Evolutionary conservation across 1,140 invertebrate species (phyloP).

Genomic region (Nasonia longicornis): DNA sequence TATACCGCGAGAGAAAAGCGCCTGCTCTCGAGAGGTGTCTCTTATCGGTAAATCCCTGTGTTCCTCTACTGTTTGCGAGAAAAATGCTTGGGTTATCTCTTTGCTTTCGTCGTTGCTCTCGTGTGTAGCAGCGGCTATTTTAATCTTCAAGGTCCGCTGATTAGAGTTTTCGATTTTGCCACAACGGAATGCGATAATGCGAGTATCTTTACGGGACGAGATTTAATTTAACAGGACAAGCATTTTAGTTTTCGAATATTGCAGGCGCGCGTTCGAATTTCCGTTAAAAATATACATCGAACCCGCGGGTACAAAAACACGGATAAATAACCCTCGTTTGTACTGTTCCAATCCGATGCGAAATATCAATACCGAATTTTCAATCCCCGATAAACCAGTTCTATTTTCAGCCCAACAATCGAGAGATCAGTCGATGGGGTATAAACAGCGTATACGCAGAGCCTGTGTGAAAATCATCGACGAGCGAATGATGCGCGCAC

Average conservation of each 20-base stretch:
- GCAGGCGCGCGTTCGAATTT: too few relatives aligned
- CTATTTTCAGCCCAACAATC: neutral
- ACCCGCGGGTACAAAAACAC: neutral
- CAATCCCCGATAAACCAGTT: neutral
- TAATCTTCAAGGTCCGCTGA: neutral
- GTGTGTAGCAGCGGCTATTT: neutral
- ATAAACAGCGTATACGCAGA: neutral
- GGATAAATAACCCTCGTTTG: neutral
- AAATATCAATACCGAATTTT: neutral
- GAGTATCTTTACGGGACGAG: too few relatives aligned
- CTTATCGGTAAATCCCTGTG: slow-evolving; percentile 25
- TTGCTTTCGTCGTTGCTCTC: neutral
- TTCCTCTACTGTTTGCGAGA: slow-evolving; percentile 33
- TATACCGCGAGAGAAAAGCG: slow-evolving; percentile 7
- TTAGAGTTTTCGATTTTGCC: neutral
- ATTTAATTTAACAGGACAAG: too few relatives aligned
- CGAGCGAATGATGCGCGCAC: neutral
- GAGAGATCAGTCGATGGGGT: neutral
- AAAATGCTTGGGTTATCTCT: slow-evolving; percentile 23
- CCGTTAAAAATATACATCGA: neutral
- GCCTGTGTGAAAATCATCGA: neutral
- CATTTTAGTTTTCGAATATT: too few relatives aligned
- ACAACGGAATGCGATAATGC: too few relatives aligned
- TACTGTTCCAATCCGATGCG: neutral
- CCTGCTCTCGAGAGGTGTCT: neutral